Percentiles rank a stretch among this genome's conserved stretches.
Conservation (phyloP, 2,888 invertebrate genomes). For the Nowickia ferox region DNA sequence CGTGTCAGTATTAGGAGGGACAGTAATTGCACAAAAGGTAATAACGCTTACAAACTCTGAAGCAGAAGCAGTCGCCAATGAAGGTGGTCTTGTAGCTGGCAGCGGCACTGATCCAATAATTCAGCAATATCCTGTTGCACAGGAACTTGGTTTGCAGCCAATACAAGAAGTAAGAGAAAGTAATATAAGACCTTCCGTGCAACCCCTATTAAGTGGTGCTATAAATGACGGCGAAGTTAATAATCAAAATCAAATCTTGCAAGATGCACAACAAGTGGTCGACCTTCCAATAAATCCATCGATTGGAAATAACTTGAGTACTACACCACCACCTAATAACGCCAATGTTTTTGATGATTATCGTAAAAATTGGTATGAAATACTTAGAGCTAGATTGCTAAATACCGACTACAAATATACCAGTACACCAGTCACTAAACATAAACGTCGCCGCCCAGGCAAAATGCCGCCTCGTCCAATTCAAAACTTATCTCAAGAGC, state of each 20-base stretch:
- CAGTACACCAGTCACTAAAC: slow-evolving; percentile 8
- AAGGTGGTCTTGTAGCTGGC: not conserved
- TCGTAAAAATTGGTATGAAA: slow-evolving; percentile 73
- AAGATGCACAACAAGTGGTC: not conserved
- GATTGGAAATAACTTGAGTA: not conserved
- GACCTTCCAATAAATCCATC: not conserved
- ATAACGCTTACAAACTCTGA: not conserved
- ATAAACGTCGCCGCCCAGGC: slow-evolving; percentile 21
- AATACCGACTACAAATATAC: slow-evolving; percentile 50
- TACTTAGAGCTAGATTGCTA: slow-evolving; percentile 61
- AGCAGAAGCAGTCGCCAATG: not conserved
- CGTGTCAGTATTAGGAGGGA: not conserved
- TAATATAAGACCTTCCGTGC: slow-evolving; percentile 15
- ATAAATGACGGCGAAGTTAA: not conserved
- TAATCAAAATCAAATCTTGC: not conserved
- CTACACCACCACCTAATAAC: not conserved
- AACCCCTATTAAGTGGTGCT: not conserved
- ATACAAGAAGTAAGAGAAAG: slow-evolving; percentile 46
- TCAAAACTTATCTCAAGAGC: not conserved
- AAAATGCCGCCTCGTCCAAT: not conserved
- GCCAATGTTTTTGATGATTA: slow-evolving; percentile 51
- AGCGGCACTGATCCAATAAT: not conserved
- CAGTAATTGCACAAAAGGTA: not conserved
- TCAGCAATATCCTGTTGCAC: slow-evolving; percentile 2
- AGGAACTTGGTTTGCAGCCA: not conserved